Percentiles rank a stretch among this genome's conserved stretches.
Conservation (phyloP, 1,140 invertebrate species). For the Sitobion miscanthi region DNA sequence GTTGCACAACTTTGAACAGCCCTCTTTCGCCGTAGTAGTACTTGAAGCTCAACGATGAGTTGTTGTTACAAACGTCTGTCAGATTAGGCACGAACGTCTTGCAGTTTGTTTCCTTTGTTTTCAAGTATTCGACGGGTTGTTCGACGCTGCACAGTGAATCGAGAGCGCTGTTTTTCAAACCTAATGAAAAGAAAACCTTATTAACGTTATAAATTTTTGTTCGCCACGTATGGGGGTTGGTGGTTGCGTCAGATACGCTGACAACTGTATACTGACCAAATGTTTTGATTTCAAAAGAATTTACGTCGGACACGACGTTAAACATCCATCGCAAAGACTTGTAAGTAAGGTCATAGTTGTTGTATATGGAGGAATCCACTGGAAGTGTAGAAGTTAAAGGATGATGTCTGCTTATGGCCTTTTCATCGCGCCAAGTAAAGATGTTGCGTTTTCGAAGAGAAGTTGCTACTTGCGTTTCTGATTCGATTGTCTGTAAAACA, state of each 20-base stretch:
- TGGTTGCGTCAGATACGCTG: neutral
- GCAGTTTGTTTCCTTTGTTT: neutral
- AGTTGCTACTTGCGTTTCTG: neutral
- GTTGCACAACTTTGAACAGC: neutral
- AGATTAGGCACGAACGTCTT: neutral
- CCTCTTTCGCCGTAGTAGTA: neutral
- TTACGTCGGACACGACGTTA: neutral
- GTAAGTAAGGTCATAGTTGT: neutral
- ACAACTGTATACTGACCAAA: neutral
- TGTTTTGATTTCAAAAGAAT: neutral
- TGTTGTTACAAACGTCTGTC: neutral
- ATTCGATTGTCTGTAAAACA: neutral
- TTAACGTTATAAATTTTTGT: neutral
- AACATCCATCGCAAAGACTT: conserved; percentile 29
- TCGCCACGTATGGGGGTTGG: neutral
- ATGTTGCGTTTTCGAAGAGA: neutral
- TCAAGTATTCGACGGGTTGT: neutral
- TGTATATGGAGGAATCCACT: neutral
- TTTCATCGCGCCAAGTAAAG: neutral
- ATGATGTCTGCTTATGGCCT: neutral
- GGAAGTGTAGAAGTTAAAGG: neutral
- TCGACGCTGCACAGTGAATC: neutral
- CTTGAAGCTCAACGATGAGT: neutral
- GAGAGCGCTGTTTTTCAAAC: conserved; percentile 20
- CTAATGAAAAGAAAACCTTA: neutral